These are phyloP conservation scores for Drosophila albomicans DNA, from an alignment of 1,140 invertebrate genomes.

Conservation along the genomic window DNA sequence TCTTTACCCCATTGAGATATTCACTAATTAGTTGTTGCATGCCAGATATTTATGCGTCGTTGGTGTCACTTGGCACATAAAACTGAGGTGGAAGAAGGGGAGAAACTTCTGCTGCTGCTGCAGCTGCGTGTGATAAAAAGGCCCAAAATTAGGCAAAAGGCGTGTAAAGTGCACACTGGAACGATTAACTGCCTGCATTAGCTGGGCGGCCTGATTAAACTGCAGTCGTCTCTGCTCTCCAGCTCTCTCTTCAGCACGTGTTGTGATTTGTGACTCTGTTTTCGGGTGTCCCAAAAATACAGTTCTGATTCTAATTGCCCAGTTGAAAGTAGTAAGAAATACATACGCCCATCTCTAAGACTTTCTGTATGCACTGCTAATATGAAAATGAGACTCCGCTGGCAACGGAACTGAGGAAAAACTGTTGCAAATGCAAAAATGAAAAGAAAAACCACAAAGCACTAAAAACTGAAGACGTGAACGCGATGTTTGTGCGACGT, in stretches of 20 bases:
- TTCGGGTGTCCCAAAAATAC: not conserved
- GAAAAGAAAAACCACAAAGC: conserved; percentile 23
- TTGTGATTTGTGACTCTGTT: conserved; percentile 7
- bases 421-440: conserved; percentile 34
- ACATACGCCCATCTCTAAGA: too few relatives aligned
- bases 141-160: conserved; percentile 79
- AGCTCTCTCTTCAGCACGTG: not conserved
- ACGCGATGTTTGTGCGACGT: conserved; percentile 39
- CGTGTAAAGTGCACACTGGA: conserved; percentile 71
- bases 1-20: conserved; percentile 52
- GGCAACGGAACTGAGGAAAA: conserved; percentile 43
- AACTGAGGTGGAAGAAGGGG: conserved; percentile 21
- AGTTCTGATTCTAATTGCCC: conserved; percentile 7
- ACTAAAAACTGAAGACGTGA: conserved; percentile 40
- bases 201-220: conserved; percentile 65
- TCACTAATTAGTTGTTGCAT: conserved; percentile 82
- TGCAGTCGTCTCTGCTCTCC: conserved; percentile 22
- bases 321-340: not conserved
- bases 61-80: conserved; percentile 76
- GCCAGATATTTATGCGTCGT: conserved; percentile 80
- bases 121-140: conserved; percentile 83
- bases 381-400: conserved; percentile 64
- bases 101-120: conserved; percentile 10
- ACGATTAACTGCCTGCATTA: conserved; percentile 81
- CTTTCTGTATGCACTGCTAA: conserved; percentile 67